Base-by-base conservation (phyloP, 1,140 invertebrate genomes). In the Dendroctonus ponderosae region DNA sequence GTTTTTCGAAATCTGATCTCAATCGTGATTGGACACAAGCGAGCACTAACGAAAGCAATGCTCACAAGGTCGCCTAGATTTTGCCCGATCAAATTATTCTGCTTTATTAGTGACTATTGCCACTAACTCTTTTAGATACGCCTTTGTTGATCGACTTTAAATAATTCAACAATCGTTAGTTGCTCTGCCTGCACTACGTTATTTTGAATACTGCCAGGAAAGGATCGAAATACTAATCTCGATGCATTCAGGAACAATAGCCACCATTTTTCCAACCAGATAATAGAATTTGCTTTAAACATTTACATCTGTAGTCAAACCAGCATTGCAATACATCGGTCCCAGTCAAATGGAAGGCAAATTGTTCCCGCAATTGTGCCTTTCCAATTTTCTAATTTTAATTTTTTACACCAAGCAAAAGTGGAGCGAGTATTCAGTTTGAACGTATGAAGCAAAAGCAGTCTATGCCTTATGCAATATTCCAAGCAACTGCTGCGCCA, bases 1-100 rank as follows among this genome's bases (percentile, higher is more conserved):
- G 66, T 67, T 67, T 66, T 67, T 67, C 58, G 66, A 67, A 67
- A 67, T 67, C 58, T 42, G 66, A 67, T 67, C 46, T 42, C 43
- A 43, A 62, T 57, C 60, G 66, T 63, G 66, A 68, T 68, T 68
- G 60, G 60, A 39, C 66, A 46, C 60, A 38, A 59, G 44, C 52
- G 49, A 54, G 40, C 40, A 44, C 65, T 68, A 68, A 68, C 66
- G 66, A 68, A 68, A 68, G 52, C 52, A 60, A 57, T 62, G 66
- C 58, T 60, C 53, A 43, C 66, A 68, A 68, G 66, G 66, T 62
- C 60, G 66, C 59, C 66, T 68, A 68, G 60, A 63, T 68, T 68
- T 58, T 62, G 41, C 60, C 57, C 48, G 57, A 63, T 51, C 43
- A 68, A 68, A 68, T 62, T 68, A 68, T 62, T 67, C 59, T 44